Conservation (phyloP, 2,888 invertebrate species). For the Idaea straminata region DNA sequence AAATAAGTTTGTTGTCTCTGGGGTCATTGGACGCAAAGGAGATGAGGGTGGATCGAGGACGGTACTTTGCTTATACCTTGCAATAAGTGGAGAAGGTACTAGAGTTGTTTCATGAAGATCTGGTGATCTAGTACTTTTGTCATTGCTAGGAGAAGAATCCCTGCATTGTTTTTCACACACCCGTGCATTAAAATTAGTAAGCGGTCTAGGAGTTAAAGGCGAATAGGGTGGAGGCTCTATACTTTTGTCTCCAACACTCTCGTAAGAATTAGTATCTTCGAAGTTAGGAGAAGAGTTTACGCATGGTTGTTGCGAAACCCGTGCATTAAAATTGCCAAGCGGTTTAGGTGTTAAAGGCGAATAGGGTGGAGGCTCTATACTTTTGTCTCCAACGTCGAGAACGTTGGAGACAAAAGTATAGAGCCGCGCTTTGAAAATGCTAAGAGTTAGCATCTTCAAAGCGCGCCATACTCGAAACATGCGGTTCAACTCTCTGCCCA, state of each 20-base stretch:
- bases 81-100: conserved; percentile 2
- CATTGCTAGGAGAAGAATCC: conserved; percentile 1
- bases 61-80: background rate
- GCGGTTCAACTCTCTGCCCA: conserved; percentile 1
- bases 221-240: too few relatives aligned
- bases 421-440: too few relatives aligned
- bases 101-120: background rate
- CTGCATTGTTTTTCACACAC: conserved; percentile 3
- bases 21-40: background rate
- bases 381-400: too few relatives aligned
- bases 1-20: conserved; percentile 2
- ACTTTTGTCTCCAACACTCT: too few relatives aligned
- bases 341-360: background rate
- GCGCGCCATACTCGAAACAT: background rate
- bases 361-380: too few relatives aligned
- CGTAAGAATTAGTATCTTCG: too few relatives aligned
- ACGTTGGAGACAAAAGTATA: too few relatives aligned
- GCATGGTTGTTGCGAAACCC: too few relatives aligned
- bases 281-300: too few relatives aligned
- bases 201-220: conserved; percentile 1
- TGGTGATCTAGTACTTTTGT: background rate
- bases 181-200: conserved; percentile 1
- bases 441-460: background rate
- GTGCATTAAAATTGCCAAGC: background rate
- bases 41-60: background rate